Conservation (phyloP, 2,797 vertebrate genomes). For the Leptatherina wallacei region DNA sequence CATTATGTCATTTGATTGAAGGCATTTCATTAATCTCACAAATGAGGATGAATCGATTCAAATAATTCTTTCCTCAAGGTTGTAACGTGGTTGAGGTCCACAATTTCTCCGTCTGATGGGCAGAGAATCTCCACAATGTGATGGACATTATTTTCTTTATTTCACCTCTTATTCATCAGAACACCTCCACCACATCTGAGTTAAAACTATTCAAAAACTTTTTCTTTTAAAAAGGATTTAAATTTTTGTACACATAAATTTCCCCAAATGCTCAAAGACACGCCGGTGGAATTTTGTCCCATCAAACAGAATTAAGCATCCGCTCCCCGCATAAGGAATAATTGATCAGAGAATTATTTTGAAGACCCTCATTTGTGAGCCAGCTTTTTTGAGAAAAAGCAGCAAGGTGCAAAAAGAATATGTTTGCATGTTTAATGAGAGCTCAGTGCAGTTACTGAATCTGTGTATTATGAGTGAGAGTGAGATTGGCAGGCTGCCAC, state of each 20-base stretch:
- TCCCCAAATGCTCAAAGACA: slow-evolving; percentile 42
- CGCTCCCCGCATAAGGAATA: slow-evolving; percentile 63
- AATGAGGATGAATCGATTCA: slow-evolving; percentile 67
- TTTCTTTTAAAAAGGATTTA: slow-evolving; percentile 17
- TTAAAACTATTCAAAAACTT: slow-evolving; percentile 29
- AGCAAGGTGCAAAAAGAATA: slow-evolving; percentile 75
- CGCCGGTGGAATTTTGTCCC: slow-evolving; percentile 36
- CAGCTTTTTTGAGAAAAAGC: slow-evolving; percentile 52
- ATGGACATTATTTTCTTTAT: slow-evolving; percentile 16
- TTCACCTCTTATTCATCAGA: slow-evolving; percentile 29
- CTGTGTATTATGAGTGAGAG: slow-evolving; percentile 63
- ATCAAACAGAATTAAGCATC: slow-evolving; percentile 71
- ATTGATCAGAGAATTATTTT: slow-evolving; percentile 76
- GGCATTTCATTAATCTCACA: slow-evolving; percentile 58
- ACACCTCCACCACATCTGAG: slow-evolving; percentile 13
- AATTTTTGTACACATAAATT: slow-evolving; percentile 21
- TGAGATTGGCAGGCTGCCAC: slow-evolving; percentile 81
- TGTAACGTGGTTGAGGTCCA: slow-evolving; percentile 38
- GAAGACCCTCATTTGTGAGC: slow-evolving; percentile 57
- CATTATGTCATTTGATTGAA: slow-evolving; percentile 63
- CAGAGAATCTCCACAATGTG: too few relatives aligned
- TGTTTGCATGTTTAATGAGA: slow-evolving; percentile 82
- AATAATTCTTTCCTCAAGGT: slow-evolving; percentile 46
- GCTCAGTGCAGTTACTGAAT: slow-evolving; percentile 52
- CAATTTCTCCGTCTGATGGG: slow-evolving; percentile 31